Evolutionary conservation across 2,113 vertebrate species (phyloP).

Genomic region (Ginglymostoma cirratum): DNA sequence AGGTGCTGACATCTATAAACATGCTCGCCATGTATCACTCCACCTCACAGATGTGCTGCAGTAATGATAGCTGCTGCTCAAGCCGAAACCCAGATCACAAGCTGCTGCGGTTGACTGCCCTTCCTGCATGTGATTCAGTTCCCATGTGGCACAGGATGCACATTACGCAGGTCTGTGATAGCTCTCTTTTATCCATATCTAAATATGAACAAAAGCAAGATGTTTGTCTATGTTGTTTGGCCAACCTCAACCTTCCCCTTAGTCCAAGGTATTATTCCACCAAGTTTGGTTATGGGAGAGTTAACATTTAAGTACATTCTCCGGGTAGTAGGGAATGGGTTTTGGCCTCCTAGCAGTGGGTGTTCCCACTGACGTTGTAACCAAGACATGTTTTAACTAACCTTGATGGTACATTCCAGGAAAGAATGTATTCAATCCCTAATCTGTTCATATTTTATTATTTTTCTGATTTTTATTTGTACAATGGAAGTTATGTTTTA

Average conservation of each 20-base stretch:
- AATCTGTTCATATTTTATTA: not conserved
- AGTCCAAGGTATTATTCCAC: no score
- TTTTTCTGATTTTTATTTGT: not conserved
- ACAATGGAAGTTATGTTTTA: not conserved
- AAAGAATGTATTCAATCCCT: not conserved
- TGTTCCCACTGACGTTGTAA: not conserved
- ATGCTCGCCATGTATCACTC: not conserved
- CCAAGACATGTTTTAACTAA: not conserved
- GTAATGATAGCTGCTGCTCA: not conserved
- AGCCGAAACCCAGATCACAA: not conserved
- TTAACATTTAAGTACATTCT: not conserved
- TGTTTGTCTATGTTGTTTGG: no score
- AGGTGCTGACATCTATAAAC: not conserved
- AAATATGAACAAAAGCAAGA: not conserved
- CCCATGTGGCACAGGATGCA: no score
- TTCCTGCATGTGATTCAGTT: not conserved
- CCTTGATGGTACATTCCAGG: not conserved
- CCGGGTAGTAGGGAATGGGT: no score
- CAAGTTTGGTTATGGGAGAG: not conserved
- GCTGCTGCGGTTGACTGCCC: not conserved
- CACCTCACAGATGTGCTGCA: not conserved
- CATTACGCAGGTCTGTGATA: no score
- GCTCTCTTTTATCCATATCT: not conserved
- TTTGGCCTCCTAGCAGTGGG: not conserved
- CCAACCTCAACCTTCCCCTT: no score